These are phyloP conservation scores for Aplocera efformata DNA, from an alignment of 2,888 invertebrate species.

Conservation along the genomic window DNA sequence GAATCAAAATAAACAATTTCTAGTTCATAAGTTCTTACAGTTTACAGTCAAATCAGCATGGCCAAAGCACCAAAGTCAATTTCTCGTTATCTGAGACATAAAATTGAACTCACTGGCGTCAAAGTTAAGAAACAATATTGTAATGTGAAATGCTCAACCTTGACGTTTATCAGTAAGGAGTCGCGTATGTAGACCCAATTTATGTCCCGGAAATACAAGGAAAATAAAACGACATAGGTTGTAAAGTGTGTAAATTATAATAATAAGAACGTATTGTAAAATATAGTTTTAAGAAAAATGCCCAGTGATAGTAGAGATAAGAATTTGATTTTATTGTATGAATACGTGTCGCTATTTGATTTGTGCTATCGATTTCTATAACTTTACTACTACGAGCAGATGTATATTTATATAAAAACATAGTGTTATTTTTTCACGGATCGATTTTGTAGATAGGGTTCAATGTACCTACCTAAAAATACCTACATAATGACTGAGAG, in stretches of 20 bases:
- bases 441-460: conserved; percentile 48
- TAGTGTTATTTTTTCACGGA: conserved; percentile 70
- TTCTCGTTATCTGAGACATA: neutral
- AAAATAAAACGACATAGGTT: conserved; percentile 50
- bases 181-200: too few species aligned
- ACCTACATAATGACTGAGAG: conserved; percentile 64
- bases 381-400: conserved; percentile 39
- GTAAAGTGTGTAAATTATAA: conserved; percentile 66
- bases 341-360: conserved; percentile 50
- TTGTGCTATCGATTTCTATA: conserved; percentile 59
- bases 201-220: too few species aligned
- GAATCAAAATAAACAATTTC: conserved; percentile 12
- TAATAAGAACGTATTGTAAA: conserved; percentile 45
- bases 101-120: too few species aligned
- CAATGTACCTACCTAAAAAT: conserved; percentile 47
- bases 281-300: conserved; percentile 60
- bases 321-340: conserved; percentile 50
- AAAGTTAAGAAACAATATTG: conserved; percentile 43
- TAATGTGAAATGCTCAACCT: too few species aligned
- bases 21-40: conserved; percentile 32
- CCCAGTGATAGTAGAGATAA: conserved; percentile 78
- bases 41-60: conserved; percentile 53
- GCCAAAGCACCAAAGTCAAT: conserved; percentile 74
- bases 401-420: conserved; percentile 49
- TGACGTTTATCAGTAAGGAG: neutral